These are phyloP conservation scores for Leucophenga maculata DNA, from an alignment of 2,888 invertebrate genomes.

Conservation along the genomic window DNA sequence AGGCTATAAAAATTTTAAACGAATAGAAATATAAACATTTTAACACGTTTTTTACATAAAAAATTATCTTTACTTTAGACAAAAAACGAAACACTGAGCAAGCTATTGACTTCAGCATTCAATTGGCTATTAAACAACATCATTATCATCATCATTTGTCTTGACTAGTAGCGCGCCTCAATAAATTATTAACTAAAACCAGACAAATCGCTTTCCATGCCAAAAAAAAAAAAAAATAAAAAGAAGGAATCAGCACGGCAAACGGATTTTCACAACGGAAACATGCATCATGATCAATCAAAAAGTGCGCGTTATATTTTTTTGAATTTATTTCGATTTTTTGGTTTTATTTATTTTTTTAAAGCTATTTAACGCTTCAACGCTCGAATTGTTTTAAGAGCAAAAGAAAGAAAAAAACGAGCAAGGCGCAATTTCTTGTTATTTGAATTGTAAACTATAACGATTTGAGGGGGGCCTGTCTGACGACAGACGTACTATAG, in stretches of 20 bases:
- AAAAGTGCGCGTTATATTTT: conserved; percentile 8
- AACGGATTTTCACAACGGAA: conserved; percentile 21
- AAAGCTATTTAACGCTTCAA: conserved; percentile 4
- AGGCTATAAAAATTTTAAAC: too few species aligned
- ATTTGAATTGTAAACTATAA: too few species aligned
- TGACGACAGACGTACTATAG: not conserved
- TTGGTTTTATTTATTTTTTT: too few species aligned
- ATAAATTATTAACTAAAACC: conserved; percentile 65
- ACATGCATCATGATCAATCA: conserved; percentile 24
- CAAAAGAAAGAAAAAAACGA: too few species aligned
- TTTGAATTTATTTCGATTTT: not conserved
- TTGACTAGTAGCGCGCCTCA: conserved; percentile 17
- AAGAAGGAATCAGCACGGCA: not conserved
- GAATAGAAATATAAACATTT: too few species aligned
- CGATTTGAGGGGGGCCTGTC: not conserved
- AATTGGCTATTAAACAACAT: not conserved
- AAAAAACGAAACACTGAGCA: too few species aligned
- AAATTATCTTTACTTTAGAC: too few species aligned
- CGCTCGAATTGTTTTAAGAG: not conserved
- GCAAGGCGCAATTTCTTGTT: too few species aligned
- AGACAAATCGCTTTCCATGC: conserved; percentile 71
- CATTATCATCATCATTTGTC: not conserved
- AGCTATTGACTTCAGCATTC: not conserved
- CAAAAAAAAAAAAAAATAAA: conserved; percentile 13
- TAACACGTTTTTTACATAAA: too few species aligned